phyloP scores from a whole-genome alignment of 2,797 vertebrate genomes.

The Hypotaenidia okinawae region DNA sequence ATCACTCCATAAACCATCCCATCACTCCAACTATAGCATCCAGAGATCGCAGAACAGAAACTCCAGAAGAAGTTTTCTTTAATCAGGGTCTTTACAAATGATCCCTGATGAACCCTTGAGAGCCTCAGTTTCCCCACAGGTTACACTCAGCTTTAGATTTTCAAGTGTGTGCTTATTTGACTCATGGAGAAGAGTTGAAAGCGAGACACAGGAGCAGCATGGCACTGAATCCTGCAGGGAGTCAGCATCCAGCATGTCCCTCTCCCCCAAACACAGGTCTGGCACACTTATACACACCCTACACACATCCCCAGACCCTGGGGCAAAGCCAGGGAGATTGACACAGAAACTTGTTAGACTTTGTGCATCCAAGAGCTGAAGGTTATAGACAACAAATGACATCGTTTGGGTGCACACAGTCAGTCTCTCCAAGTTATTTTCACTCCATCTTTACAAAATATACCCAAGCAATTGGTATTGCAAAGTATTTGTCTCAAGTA shows the following conservation, averaged over 20 bases:
- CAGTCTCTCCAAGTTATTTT: not conserved
- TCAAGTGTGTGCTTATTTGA: fast-evolving
- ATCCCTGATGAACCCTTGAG: not conserved
- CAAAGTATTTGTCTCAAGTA: not conserved
- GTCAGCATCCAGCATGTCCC: no score
- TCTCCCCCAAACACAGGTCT: fast-evolving
- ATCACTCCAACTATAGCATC: not conserved
- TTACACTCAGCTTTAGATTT: not conserved
- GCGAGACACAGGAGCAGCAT: not conserved
- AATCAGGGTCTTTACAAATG: not conserved
- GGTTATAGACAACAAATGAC: not conserved
- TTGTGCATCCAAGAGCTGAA: not conserved
- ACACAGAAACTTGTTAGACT: not conserved
- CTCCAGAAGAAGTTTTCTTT: not conserved
- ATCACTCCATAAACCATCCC: no score
- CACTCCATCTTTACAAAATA: not conserved
- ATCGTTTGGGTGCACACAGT: not conserved
- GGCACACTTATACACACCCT: fast-evolving
- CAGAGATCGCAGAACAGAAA: not conserved
- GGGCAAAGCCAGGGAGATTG: not conserved
- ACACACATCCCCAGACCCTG: no score
- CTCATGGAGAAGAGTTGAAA: not conserved
- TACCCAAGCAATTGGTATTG: not conserved
- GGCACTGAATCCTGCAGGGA: not conserved
- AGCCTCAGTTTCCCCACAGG: not conserved